These are phyloP conservation scores for Dryobota labecula DNA, from an alignment of 2,888 invertebrate species.

Conservation along the genomic window DNA sequence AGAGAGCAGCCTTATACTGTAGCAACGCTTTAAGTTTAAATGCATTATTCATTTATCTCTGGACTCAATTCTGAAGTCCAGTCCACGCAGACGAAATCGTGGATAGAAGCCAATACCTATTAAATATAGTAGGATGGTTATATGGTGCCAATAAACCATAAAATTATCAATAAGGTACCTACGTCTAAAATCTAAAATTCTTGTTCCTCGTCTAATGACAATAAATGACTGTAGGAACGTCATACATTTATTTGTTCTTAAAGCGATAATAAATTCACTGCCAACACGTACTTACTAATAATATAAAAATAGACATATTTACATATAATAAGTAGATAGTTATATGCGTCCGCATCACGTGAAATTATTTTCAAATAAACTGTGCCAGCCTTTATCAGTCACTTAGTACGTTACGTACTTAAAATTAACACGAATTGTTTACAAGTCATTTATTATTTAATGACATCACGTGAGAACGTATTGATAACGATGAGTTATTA, in stretches of 20 bases:
- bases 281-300: constrained; percentile 12
- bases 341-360: constrained; percentile 57
- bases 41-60: too few relatives aligned
- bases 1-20: too few relatives aligned
- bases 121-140: not conserved
- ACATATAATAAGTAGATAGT: constrained; percentile 18
- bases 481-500: constrained; percentile 42
- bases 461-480: constrained; percentile 46
- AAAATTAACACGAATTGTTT: constrained; percentile 41
- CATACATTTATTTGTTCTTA: constrained; percentile 14
- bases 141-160: not conserved
- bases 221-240: constrained; percentile 1
- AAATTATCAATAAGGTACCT: too few relatives aligned
- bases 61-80: too few relatives aligned
- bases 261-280: constrained; percentile 26
- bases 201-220: not conserved
- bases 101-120: too few relatives aligned
- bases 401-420: constrained; percentile 28
- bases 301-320: not conserved
- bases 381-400: constrained; percentile 53
- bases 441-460: constrained; percentile 28
- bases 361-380: constrained; percentile 63
- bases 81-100: too few relatives aligned
- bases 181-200: not conserved
- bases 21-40: too few relatives aligned